Base-by-base conservation (phyloP, 2,888 invertebrate genomes). In the Cosmorhoe ocellata region DNA sequence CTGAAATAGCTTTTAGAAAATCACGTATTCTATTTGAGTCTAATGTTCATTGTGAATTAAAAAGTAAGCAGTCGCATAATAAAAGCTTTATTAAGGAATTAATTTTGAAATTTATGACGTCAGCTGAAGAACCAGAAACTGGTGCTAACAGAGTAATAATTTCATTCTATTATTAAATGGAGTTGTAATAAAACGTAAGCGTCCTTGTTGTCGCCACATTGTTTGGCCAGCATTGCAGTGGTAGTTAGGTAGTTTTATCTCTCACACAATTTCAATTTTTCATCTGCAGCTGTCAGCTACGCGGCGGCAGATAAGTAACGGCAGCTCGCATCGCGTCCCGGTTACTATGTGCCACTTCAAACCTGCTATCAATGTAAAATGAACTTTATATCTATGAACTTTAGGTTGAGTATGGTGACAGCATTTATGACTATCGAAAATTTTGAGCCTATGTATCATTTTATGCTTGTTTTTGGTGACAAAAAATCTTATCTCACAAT, bases 251-350 rank as follows among this genome's bases (percentile, higher is more conserved):
- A 82, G 85, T 89, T 90, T 90, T 90, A 89, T 89, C 90, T 89
- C 89, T 88, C 87, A 79, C 83, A 88, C 88, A 87, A 89, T 89
- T 90, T 90, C 89, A 90, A 90, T 90, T 89, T 89, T 90, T 90
- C 89, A 90, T 89, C 87, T 90, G 89, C 85, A 84, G 81, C 89
- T 87, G 88, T 89, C 89, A 87, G 88, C 87, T 75, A 75, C 79
- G 76, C 81, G 77, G 79, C 72, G 79, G 80, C 74, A 88, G 89
- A 90, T 90, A 90, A 88, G 88, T 89, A 88, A 88, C 87, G 83
- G 72, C 76, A 79, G 79, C 73, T 79, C 75, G 75, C 77, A 76
- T 76, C 80, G 81, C 76, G 74, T 79, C 79, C 78, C 80, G 71
- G 75, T 76, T 76, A 9, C 13, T 79, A 9, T 14, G 27, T 39